Conservation (phyloP, 2,888 invertebrate species). For the Campoletis raptor region DNA sequence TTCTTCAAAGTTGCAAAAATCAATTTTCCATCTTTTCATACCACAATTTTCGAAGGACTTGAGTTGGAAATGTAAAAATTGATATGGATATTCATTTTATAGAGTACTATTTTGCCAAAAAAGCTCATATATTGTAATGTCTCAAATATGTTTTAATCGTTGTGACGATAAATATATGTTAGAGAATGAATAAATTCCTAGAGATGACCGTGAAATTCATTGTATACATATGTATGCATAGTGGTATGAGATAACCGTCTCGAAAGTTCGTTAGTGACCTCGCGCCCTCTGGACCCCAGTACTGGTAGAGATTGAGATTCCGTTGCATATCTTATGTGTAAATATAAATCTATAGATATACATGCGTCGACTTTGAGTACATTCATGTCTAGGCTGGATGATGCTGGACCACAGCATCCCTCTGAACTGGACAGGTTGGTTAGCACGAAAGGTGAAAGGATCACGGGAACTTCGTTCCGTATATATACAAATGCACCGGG, state of each 20-base stretch:
- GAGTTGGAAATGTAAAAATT: too few relatives aligned
- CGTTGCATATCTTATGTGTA: constrained; percentile 72
- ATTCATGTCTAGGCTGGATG: constrained; percentile 32
- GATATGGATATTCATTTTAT: too few relatives aligned
- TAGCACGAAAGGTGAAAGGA: constrained; percentile 39
- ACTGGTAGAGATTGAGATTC: constrained; percentile 68
- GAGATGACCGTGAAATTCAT: constrained; percentile 38
- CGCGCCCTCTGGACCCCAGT: constrained; percentile 65
- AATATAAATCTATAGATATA: constrained; percentile 36
- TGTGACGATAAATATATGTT: neutral
- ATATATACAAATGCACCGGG: neutral
- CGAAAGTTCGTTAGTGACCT: constrained; percentile 74
- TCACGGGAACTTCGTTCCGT: constrained; percentile 30
- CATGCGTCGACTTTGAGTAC: constrained; percentile 44
- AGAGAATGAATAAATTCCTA: constrained; percentile 16
- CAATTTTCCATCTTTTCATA: too few relatives aligned
- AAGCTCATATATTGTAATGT: too few relatives aligned
- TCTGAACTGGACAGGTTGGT: constrained; percentile 66
- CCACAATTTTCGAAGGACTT: too few relatives aligned
- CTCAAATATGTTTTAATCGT: neutral
- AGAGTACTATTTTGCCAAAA: too few relatives aligned
- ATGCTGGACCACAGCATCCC: constrained; percentile 71
- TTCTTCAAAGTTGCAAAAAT: too few relatives aligned
- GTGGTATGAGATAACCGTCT: constrained; percentile 71
- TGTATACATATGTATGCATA: constrained; percentile 2